phyloP scores from a whole-genome alignment of 2,113 vertebrate genomes.

The Corydoras maculifer region DNA sequence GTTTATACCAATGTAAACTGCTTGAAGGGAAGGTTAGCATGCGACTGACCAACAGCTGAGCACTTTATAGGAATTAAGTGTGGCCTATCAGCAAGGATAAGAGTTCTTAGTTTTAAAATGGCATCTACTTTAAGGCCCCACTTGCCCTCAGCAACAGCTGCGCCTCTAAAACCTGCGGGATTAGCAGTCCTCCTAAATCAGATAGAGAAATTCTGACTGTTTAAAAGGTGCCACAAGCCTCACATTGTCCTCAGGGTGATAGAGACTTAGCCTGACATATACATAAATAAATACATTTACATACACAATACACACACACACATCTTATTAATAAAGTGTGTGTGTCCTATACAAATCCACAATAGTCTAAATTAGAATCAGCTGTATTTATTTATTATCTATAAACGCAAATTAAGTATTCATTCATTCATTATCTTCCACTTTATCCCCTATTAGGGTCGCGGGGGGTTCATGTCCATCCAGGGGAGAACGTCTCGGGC shows the following conservation, averaged over 20 bases:
- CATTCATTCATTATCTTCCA: too few species aligned
- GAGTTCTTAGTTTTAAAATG: slow-evolving; percentile 6
- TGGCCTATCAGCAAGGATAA: neutral
- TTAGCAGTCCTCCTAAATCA: slow-evolving; percentile 48
- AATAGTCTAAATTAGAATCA: too few species aligned
- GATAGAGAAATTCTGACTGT: slow-evolving; percentile 24
- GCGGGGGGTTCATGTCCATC: too few species aligned
- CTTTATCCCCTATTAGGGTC: too few species aligned
- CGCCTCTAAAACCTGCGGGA: slow-evolving; percentile 60
- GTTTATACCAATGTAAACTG: too few species aligned
- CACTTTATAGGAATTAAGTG: slow-evolving; percentile 7
- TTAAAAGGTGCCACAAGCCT: slow-evolving; percentile 26
- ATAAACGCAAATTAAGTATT: too few species aligned
- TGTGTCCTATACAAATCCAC: too few species aligned
- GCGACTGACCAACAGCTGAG: neutral
- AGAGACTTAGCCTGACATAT: neutral
- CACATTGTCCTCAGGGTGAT: slow-evolving; percentile 31
- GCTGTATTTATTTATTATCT: too few species aligned
- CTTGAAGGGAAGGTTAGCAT: too few species aligned
- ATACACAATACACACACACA: neutral
- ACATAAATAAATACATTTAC: slow-evolving; percentile 9
- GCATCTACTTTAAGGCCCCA: slow-evolving; percentile 1
- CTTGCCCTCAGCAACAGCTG: slow-evolving; percentile 33
- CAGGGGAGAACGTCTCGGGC: too few species aligned
- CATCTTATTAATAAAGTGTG: too few species aligned